A percentile compares a stretch with the other conserved stretches of the same genome.
Conservation (phyloP, 2,113 vertebrate genomes). For the Euleptes europaea region DNA sequence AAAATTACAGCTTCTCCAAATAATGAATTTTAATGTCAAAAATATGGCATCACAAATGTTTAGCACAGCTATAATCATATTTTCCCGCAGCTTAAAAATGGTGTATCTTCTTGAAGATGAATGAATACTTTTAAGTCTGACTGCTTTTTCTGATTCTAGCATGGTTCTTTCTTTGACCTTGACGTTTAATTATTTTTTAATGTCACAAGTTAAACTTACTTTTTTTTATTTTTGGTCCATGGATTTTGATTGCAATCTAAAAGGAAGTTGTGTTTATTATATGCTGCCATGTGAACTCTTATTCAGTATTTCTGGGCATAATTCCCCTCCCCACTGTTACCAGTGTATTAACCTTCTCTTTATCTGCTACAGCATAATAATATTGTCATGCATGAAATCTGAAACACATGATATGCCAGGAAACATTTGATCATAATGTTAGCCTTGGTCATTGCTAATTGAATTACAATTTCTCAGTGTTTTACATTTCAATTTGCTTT, state of each 20-base stretch:
- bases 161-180: not conserved
- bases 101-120: not conserved
- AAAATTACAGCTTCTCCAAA: not conserved
- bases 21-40: not conserved
- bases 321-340: conserved; percentile 1
- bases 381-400: conserved; percentile 25
- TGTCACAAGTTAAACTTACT: not conserved
- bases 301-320: conserved; percentile 25
- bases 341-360: conserved; percentile 27
- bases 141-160: not conserved
- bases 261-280: conserved; percentile 9
- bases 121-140: not conserved
- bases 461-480: not conserved
- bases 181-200: not conserved
- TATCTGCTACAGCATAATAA: conserved; percentile 37
- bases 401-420: conserved; percentile 24
- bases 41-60: not conserved
- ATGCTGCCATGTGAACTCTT: conserved; percentile 21
- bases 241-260: not conserved
- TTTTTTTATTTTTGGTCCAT: not conserved
- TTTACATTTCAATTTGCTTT: conserved; percentile 44
- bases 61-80: not conserved
- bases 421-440: conserved; percentile 36
- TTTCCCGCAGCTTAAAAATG: not conserved
- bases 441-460: conserved; percentile 48